A percentile compares a stretch with the other conserved stretches of the same genome.
Conservation (phyloP, 2,113 vertebrate species). For the Paraplagusia blochii region DNA sequence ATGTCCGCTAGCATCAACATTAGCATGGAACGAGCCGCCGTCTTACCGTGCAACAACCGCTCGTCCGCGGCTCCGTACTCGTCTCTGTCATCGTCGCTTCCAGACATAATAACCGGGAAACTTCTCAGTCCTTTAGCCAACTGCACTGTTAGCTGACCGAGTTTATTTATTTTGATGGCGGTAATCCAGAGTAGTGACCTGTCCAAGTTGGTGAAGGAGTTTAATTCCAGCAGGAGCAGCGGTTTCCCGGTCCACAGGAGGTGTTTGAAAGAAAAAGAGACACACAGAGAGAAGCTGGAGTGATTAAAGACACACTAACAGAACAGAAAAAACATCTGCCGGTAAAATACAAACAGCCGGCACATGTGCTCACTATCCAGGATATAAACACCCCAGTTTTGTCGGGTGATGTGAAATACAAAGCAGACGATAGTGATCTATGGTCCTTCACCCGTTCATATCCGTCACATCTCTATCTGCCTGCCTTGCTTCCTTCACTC, state of each 20-base stretch:
- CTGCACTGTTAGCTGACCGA: slow-evolving; percentile 56
- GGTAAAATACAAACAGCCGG: background rate
- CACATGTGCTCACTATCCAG: slow-evolving; percentile 4
- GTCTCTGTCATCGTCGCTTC: slow-evolving; percentile 77
- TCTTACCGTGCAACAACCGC: slow-evolving; percentile 75
- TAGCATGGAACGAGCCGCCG: slow-evolving; percentile 46
- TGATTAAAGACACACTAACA: slow-evolving; percentile 34
- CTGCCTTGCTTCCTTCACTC: too few relatives aligned
- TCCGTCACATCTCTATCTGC: slow-evolving; percentile 34
- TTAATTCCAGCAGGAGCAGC: slow-evolving; percentile 9
- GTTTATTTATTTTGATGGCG: background rate
- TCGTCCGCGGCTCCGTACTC: slow-evolving; percentile 71
- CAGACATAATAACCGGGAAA: slow-evolving; percentile 71
- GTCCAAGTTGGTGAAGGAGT: slow-evolving; percentile 39
- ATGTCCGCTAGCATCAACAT: slow-evolving; percentile 58
- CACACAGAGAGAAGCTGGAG: slow-evolving; percentile 70
- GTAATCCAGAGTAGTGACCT: slow-evolving; percentile 60
- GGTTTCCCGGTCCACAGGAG: slow-evolving; percentile 22
- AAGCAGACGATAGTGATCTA: slow-evolving; percentile 20
- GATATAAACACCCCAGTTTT: slow-evolving; percentile 29
- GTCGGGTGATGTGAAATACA: slow-evolving; percentile 3
- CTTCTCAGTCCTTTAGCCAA: slow-evolving; percentile 65
- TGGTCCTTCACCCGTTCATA: slow-evolving; percentile 19
- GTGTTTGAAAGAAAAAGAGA: slow-evolving; percentile 55
- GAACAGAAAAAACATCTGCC: background rate